Base-by-base conservation (phyloP, 2,797 vertebrate species). In the Echiichthys vipera region DNA sequence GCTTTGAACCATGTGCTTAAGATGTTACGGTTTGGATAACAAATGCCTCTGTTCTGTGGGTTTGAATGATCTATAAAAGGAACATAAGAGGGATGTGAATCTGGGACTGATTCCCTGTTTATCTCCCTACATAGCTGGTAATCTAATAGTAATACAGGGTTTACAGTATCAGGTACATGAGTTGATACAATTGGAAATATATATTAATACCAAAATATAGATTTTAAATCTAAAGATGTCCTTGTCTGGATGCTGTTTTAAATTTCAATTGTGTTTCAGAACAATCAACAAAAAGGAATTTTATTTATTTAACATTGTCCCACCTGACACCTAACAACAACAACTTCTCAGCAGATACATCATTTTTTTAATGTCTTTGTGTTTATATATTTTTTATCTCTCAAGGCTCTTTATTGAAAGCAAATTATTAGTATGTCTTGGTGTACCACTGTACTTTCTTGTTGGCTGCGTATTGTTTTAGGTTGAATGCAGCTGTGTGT, bases 1-100 rank as follows among this genome's bases (percentile, higher is more conserved):
- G 68, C 58, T 71, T 68, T 68, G 42, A 66, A 46, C 15, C 37
- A 30, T 30, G 61, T 45, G 55, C 54, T 50, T 29, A 45, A 53
- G 59, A 71, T 62, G 10, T 39, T n/a, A 14, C 5, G 17, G 11
- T 47, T 27, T 37, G 15, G 4, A 71, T 18, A 49, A 37, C 1
- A 67, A 64, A 59, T 24, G 64, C 7, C 10, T 50, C 15, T 65
- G 8, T 40, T 63, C 42, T 30, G n/a, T 56, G 30, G n/a, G 27
- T 49, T 49, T 65, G 20, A 46, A 47, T 25, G 22, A 1, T 39
- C 24, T 24, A 42, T 42, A 22, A 67, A 37, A 45, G 43, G 24
- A n/a, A 51, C 7, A 12, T 7, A 12, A 67, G 2, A 43, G 12
- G 11, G 5, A 29, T 14, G 24, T 65, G 25, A 65, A 24, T 50